These are phyloP conservation scores for Gavia stellata DNA, from an alignment of 2,113 vertebrate genomes.

Conservation along the genomic window DNA sequence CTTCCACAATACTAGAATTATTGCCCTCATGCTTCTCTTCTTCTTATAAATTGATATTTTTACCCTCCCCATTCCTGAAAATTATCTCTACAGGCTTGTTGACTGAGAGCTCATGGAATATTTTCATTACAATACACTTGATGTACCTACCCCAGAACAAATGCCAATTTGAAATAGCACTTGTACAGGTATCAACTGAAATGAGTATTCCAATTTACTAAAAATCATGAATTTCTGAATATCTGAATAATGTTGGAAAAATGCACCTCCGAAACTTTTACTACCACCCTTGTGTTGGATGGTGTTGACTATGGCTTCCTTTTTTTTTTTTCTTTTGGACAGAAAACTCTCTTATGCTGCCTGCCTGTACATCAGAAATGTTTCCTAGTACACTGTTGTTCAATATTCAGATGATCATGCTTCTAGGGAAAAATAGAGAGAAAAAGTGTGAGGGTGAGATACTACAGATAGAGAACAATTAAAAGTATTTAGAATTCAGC, in stretches of 20 bases:
- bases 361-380: background rate
- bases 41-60: conserved; percentile 25
- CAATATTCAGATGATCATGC: background rate
- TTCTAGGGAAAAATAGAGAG: background rate
- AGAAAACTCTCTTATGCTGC: background rate
- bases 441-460: background rate
- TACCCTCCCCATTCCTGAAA: conserved; percentile 8
- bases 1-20: background rate
- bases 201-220: background rate
- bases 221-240: background rate
- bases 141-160: background rate
- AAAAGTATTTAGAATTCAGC: background rate
- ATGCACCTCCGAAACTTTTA: background rate
- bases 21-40: background rate
- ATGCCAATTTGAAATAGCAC: conserved; percentile 1
- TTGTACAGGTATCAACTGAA: background rate
- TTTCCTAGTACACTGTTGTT: background rate
- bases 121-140: background rate
- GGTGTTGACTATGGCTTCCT: background rate
- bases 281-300: background rate
- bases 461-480: background rate
- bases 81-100: background rate
- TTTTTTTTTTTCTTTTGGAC: background rate
- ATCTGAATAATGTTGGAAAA: background rate
- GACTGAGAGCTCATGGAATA: background rate